Conservation (phyloP, 2,797 vertebrate genomes). For the Ptychobarbus kaznakovi region DNA sequence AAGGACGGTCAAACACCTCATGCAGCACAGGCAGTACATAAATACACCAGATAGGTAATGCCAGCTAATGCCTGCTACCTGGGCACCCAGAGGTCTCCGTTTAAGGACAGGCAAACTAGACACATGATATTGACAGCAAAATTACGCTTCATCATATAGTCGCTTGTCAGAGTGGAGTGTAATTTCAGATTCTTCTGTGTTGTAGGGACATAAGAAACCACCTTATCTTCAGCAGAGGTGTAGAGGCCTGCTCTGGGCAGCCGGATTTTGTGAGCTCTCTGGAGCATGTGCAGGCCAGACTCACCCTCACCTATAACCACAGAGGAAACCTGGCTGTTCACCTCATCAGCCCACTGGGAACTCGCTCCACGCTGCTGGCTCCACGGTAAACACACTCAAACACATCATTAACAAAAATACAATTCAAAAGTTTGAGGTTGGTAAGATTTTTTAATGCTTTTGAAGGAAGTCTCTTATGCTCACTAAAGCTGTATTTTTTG, state of each 20-base stretch:
- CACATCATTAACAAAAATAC: constrained; percentile 22
- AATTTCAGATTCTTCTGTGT: constrained; percentile 23
- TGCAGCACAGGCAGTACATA: constrained; percentile 16
- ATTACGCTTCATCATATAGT: neutral
- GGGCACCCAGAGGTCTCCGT: neutral
- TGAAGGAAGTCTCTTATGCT: neutral
- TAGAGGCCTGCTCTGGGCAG: constrained; percentile 89
- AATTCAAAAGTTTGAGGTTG: neutral
- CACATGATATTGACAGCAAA: neutral
- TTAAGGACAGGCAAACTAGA: neutral
- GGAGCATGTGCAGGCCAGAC: constrained; percentile 91
- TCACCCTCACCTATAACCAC: constrained; percentile 92
- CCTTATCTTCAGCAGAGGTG: constrained; percentile 86
- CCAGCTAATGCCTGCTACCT: constrained; percentile 2
- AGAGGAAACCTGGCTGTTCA: constrained; percentile 94
- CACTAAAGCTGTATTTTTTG: neutral
- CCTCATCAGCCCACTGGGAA: constrained; percentile 93
- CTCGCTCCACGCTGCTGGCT: constrained; percentile 91
- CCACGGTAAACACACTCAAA: constrained; percentile 81
- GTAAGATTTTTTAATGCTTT: neutral
- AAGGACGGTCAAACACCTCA: constrained; percentile 52
- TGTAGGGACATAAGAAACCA: constrained; percentile 89
- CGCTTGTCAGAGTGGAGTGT: neutral
- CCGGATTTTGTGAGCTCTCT: constrained; percentile 85
- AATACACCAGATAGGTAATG: constrained; percentile 18